These are phyloP conservation scores for Bombus balteatus DNA, from an alignment of 1,140 invertebrate genomes.

Conservation along the genomic window DNA sequence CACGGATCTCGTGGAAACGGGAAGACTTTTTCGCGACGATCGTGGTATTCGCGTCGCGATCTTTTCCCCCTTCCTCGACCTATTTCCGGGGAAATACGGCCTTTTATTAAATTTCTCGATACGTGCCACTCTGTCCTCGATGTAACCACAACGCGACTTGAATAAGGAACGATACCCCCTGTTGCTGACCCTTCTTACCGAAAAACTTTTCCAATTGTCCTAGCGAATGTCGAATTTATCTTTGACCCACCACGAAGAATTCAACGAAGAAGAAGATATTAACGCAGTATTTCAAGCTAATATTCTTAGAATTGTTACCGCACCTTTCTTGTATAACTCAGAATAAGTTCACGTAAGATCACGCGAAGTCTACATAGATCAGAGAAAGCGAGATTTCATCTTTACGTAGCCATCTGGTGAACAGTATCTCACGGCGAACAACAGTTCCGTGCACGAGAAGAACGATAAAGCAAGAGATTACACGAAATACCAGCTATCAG, in stretches of 20 bases:
- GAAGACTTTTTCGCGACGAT: conserved; percentile 15
- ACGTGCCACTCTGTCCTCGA: conserved; percentile 28
- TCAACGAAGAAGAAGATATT: not conserved
- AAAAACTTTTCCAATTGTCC: not conserved
- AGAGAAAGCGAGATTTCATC: conserved; percentile 55
- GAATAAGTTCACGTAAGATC: conserved; percentile 1
- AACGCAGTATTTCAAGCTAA: not conserved
- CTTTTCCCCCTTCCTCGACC: conserved; percentile 16
- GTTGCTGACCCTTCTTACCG: not conserved
- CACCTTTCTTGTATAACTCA: not conserved
- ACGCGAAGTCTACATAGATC: conserved; percentile 10
- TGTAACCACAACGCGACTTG: conserved; percentile 5
- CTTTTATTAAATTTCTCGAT: conserved; percentile 51
- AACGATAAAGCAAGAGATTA: conserved; percentile 1
- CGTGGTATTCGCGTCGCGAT: conserved; percentile 33
- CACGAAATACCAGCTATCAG: not conserved
- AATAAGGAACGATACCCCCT: conserved; percentile 16
- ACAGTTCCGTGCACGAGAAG: conserved; percentile 3
- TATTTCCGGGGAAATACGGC: conserved; percentile 33
- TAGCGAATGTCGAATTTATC: not conserved
- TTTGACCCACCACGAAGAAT: not conserved
- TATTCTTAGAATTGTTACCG: not conserved
- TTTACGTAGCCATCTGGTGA: conserved; percentile 7
- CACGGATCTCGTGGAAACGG: conserved; percentile 21
- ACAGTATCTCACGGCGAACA: conserved; percentile 17